Evolutionary conservation across 2,113 vertebrate species (phyloP), one percentile per base, ranked within the genome.

Genomic region (Tetrax tetrax): DNA sequence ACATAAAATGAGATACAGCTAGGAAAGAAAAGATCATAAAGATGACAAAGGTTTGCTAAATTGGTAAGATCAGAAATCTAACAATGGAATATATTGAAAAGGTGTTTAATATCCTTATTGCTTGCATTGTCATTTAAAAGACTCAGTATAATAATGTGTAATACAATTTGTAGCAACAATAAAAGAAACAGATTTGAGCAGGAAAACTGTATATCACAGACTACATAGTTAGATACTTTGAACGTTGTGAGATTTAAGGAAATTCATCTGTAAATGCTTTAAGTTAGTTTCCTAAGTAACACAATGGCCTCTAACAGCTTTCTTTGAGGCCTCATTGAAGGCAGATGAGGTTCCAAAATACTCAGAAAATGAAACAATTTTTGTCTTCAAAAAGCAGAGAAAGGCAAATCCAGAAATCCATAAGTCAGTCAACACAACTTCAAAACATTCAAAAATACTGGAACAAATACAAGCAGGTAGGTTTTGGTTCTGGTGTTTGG

Each of bases 171-270:
- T 29, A 79, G 43, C 56, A 83, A 59, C n/a, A 21, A 68, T 18
- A 75, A 94, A 87, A 50, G 23, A 54, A 89, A 59, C 4, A 48
- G n/a, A 77, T 68, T 21, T 41, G 29, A 51, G 37, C 18, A 66
- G 53, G 25, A 82, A 89, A 85, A 91, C 23, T 0, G 0, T 0
- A 0, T 23, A 41, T 50, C 29, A n/a, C 7, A 14, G 28, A 38
- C 45, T 59, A 53, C 14, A 69, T 4, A 43, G 65, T 63, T 28
- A 51, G 6, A 19, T 48, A 69, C 33, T 74, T 69, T 17, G 5
- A 75, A 89, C 28, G 25, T 6, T 43, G 9, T 35, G 12, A 59
- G 15, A 28, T 50, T 35, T 77, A 60, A 60, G 29, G n/a, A 69
- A 83, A 86, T 64, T 28, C 2, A 92, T 35, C 33, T 25, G 14